Evolutionary conservation across 2,113 vertebrate species (phyloP), one percentile per base, ranked within the genome.

Genomic region (Etheostoma spectabile): DNA sequence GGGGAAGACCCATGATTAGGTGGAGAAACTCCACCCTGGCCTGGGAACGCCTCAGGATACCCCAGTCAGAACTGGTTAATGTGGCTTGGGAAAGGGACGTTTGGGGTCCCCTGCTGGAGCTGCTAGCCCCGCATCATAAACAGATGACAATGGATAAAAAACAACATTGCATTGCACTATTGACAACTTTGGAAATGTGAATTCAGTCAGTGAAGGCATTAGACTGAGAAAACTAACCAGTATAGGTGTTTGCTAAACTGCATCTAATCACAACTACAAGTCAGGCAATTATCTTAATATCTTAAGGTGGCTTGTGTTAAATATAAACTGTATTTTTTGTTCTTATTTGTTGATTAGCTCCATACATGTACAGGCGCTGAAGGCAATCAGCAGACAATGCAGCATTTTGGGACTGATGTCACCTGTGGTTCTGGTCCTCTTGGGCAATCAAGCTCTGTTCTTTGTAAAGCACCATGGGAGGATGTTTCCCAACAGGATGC

Each of bases 391-490:
- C 35, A 53, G 38, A 66, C 60, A 56, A 64, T n/a, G 22, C 55
- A 21, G n/a, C 3, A 8, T 52, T 38, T 46, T 46, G 5, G 49
- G 12, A 19, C 30, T 27, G 27, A 42, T 14, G 51, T 79, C 74
- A 72, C 38, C 45, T 30, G 59, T 33, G 30, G 77, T 59, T 52
- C 42, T 45, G 8, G 46, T 70, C 63, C 66, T 83, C 66, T 74
- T 30, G 64, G 52, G 64, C 85, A 79, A 85, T 85, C 84, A 88
- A 22, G 55, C 48, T 64, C 33, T 27, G 63, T 62, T 74, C 73
- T 83, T 84, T 85, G 59, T 80, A 67, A 42, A 73, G 56, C 67
- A 11, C 86, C 60, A 3, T 53, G 14, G 78, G 86, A 69, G 48
- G 64, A 69, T 0, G 68, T 77, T 71, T 77, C 69, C 74, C 59